Evolutionary conservation across 2,113 vertebrate species (phyloP).

Genomic region (Ptyas mucosa): DNA sequence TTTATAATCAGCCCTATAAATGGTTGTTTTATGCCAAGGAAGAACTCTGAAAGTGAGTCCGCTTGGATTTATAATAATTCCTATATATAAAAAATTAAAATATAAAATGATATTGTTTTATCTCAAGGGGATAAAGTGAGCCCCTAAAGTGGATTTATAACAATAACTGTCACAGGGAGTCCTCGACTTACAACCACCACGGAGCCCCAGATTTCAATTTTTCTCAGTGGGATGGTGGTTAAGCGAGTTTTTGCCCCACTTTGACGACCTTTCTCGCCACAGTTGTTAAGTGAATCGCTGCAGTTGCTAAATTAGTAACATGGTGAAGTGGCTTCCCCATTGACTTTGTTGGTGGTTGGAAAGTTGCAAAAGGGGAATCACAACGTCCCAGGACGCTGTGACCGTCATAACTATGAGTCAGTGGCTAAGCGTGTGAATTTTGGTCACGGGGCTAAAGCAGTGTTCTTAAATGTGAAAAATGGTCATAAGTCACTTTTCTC

Average conservation of each 20-base stretch:
- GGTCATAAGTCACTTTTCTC: neutral
- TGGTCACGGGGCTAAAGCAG: neutral
- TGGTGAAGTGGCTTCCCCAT: neutral
- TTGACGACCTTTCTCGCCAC: neutral
- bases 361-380: neutral
- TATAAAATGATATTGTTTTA: neutral
- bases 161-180: neutral
- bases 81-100: neutral
- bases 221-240: neutral
- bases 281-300: neutral
- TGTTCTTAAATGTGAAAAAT: neutral
- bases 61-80: neutral
- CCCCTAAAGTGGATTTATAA: neutral
- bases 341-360: neutral
- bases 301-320: neutral
- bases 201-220: neutral
- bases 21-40: neutral
- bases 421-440: neutral
- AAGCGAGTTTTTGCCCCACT: neutral
- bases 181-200: neutral
- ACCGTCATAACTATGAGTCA: neutral
- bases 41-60: neutral
- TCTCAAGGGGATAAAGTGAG: neutral
- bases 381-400: neutral
- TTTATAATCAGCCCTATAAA: neutral